phyloP scores from a whole-genome alignment of 2,888 invertebrate genomes.

The Brenthis hecate region DNA sequence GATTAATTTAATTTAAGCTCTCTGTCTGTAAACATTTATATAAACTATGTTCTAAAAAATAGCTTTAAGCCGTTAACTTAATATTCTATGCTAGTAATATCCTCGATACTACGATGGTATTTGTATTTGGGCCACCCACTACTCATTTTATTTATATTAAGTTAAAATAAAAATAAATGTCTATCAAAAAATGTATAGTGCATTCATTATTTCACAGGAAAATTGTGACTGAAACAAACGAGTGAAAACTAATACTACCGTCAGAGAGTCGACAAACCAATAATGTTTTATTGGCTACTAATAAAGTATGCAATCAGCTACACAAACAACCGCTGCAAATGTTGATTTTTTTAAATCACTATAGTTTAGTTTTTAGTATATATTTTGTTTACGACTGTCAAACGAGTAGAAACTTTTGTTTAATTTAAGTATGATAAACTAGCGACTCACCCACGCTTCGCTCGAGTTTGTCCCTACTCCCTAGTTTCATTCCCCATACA shows the following conservation, averaged over 20 bases:
- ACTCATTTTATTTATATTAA: neutral
- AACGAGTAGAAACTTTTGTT: too few relatives aligned
- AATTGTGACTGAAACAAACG: constrained; percentile 27
- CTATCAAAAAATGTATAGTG: neutral
- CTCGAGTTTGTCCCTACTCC: too few relatives aligned
- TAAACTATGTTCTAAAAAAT: too few relatives aligned
- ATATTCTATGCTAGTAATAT: too few relatives aligned
- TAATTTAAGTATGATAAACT: too few relatives aligned
- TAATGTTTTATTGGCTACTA: constrained; percentile 32
- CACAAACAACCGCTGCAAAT: constrained; percentile 12
- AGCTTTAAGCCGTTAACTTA: too few relatives aligned
- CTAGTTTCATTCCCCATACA: too few relatives aligned
- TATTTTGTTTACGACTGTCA: constrained; percentile 8
- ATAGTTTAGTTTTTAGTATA: constrained; percentile 14
- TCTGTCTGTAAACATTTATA: too few relatives aligned
- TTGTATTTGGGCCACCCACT: too few relatives aligned
- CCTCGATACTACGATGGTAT: too few relatives aligned
- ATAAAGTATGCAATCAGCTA: constrained; percentile 30
- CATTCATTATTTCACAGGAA: constrained; percentile 23
- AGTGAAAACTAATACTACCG: constrained; percentile 27
- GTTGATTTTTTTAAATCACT: constrained; percentile 28
- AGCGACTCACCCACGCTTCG: too few relatives aligned
- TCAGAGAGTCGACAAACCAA: constrained; percentile 28
- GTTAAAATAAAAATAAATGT: neutral
- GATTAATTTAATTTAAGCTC: too few relatives aligned